These are phyloP conservation scores for Mohoua ochrocephala DNA, from an alignment of 2,113 vertebrate genomes.

Conservation along the genomic window DNA sequence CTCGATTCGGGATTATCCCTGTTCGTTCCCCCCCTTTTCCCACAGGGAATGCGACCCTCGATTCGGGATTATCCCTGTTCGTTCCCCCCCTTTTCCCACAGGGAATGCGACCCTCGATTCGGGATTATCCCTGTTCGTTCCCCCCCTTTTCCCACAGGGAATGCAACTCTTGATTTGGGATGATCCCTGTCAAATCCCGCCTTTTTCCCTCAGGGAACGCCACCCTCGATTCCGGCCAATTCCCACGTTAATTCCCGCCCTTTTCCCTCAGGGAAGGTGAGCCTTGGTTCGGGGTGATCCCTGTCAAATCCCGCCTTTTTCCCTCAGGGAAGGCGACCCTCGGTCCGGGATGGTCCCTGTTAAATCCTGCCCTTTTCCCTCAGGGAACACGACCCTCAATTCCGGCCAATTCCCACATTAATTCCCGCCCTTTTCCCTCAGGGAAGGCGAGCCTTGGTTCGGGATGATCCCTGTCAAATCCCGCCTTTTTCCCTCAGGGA, in stretches of 20 bases:
- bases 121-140: neutral
- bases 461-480: neutral
- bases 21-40: rapidly evolving
- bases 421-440: neutral
- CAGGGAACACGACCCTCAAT: conserved; percentile 65
- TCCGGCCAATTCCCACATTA: neutral
- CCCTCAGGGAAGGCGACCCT: too few relatives aligned
- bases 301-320: too few relatives aligned
- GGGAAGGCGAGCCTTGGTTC: conserved; percentile 35
- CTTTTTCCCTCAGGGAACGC: neutral
- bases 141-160: conserved; percentile 39
- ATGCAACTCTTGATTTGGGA: conserved; percentile 17
- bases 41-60: rapidly evolving
- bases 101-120: rapidly evolving
- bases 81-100: neutral
- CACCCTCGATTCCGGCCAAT: rapidly evolving
- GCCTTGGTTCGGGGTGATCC: rapidly evolving
- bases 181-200: neutral
- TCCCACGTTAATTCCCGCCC: rapidly evolving
- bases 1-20: rapidly evolving
- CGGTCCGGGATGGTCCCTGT: rapidly evolving
- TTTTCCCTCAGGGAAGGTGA: neutral
- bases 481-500: conserved; percentile 29
- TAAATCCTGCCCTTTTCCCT: neutral
- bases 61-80: neutral